Evolutionary conservation across 2,888 invertebrate species (phyloP), one percentile per base, ranked within the genome.

Genomic region (Acrobasis suavella): DNA sequence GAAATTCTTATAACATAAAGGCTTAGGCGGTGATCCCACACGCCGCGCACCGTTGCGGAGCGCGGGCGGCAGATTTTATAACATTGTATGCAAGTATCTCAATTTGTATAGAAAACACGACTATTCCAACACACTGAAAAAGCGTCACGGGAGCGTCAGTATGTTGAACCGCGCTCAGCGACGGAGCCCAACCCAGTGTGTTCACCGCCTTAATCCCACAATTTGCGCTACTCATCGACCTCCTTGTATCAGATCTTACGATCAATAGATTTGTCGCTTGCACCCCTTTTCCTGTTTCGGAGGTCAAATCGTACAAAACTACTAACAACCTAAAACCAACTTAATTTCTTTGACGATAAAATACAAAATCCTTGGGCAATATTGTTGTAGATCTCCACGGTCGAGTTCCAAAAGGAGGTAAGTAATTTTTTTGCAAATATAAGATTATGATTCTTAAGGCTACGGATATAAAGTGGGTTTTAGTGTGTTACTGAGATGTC

Each of bases 231-330:
- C 51, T 56, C 55, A 56, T 56, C 39, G 16, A 56, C 39, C 38
- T 58, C 50, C 42, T 59, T 54, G 46, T 65, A 64, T 60, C 51
- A 63, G 37, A 74, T 76, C 81, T 79, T 80, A 75, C 76, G 75
- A 78, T 77, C 76, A 75, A 81, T 75, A 77, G 74, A 77, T 75
- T 76, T 74, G 69, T 65, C 69, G 64, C 67, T 71, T 77, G 76
- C 79, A 77, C 83, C 80, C 82, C 78, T 80, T 76, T 77, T 81
- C 82, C 81, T 78, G 78, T 76, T 67, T 67, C 67, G 69, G 77
- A 80, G 81, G 81, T 81, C 78, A 80, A 78, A 74, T 65, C 62
- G 64, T 62, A 69, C 67, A 60, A 17, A 14, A 37, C 32, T 14
- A 56, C 54, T 56, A 62, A 50, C 65, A 66, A 22, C 12, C 62